These are phyloP conservation scores for Spisula subtruncata DNA, from an alignment of 2,888 invertebrate species.

Conservation along the genomic window DNA sequence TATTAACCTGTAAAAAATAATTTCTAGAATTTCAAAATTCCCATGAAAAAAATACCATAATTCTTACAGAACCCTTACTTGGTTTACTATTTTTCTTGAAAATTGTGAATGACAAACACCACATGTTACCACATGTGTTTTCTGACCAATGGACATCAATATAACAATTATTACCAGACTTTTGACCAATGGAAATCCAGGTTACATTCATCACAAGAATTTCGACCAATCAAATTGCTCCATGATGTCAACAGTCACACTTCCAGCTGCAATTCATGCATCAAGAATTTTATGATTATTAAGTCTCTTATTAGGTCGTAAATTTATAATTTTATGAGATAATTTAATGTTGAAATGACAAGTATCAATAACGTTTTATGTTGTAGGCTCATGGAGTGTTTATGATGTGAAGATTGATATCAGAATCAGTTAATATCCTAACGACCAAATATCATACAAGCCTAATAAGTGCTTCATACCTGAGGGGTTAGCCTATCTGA, in stretches of 20 bases:
- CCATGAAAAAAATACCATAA: constrained; percentile 21
- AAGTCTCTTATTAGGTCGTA: constrained; percentile 3
- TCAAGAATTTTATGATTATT: not conserved
- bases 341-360: constrained; percentile 20
- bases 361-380: not conserved
- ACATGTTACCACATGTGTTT: not conserved
- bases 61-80: not conserved
- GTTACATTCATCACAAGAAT: not conserved
- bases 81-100: not conserved
- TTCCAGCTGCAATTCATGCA: not conserved
- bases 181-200: constrained; percentile 11
- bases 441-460: not conserved
- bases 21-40: constrained; percentile 27
- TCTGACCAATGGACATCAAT: constrained; percentile 2
- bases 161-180: not conserved
- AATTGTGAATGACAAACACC: not conserved
- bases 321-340: constrained; percentile 13
- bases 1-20: not conserved
- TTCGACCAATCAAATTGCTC: not conserved
- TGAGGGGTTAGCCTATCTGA: not conserved
- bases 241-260: not conserved
- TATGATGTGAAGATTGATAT: not conserved
- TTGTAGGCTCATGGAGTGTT: not conserved
- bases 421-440: not conserved
- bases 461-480: constrained; percentile 4